Evolutionary conservation across 2,888 invertebrate genomes (phyloP).

Genomic region (Scaeva pyrastri): DNA sequence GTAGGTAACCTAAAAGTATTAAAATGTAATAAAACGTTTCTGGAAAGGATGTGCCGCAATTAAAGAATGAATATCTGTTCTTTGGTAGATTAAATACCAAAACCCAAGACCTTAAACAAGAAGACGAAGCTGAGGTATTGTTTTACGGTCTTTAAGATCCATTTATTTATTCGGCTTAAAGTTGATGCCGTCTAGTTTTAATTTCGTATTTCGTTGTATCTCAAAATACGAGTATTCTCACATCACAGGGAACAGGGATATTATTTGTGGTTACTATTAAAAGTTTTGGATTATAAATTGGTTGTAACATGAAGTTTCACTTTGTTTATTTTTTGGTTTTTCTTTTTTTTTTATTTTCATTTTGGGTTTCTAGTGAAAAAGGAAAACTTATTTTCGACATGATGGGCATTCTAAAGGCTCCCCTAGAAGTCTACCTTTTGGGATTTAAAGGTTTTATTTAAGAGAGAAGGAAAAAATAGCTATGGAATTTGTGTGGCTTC

Average conservation of each 20-base stretch:
- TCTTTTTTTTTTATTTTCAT: neutral
- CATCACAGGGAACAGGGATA: neutral
- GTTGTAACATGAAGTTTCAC: conserved; percentile 16
- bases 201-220: too few relatives aligned
- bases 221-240: too few relatives aligned
- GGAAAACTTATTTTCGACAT: neutral
- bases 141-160: neutral
- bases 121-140: neutral
- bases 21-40: conserved; percentile 42
- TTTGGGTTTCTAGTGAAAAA: neutral
- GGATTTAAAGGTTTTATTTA: neutral
- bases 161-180: neutral
- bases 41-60: conserved; percentile 19
- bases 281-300: conserved; percentile 27
- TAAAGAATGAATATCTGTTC: conserved; percentile 11
- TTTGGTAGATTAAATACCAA: neutral
- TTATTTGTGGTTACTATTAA: conserved; percentile 16
- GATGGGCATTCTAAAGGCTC: too few relatives aligned
- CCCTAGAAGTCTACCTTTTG: neutral
- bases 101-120: too few relatives aligned
- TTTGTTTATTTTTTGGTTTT: too few relatives aligned
- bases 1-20: conserved; percentile 18
- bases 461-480: neutral
- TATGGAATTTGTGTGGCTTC: neutral
- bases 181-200: neutral